phyloP scores from a whole-genome alignment of 2,888 invertebrate genomes.

The Protonemura montana region DNA sequence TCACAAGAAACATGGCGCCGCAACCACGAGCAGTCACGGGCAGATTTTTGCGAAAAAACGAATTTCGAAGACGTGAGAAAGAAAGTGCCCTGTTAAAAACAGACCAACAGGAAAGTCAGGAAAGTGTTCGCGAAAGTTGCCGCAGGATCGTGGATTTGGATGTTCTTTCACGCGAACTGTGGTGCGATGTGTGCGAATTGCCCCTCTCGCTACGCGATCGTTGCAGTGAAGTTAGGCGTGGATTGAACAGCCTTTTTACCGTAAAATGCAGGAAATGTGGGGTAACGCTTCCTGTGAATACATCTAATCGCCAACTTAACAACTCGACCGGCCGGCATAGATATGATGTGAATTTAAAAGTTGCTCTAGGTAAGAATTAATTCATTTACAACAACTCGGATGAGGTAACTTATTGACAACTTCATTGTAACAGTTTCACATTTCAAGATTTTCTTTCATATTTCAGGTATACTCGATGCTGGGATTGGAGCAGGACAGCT shows the following conservation, averaged over 20 bases:
- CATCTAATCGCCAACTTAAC: not conserved
- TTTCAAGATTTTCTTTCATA: no score
- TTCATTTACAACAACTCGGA: not conserved
- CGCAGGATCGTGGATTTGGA: no score
- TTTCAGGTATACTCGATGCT: conserved; percentile 2
- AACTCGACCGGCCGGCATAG: not conserved
- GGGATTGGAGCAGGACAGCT: not conserved
- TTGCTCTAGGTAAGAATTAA: not conserved
- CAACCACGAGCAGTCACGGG: no score
- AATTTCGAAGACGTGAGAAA: no score
- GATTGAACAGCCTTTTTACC: not conserved
- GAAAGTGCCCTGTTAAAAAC: no score
- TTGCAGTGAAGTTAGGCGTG: not conserved
- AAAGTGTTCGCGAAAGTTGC: no score
- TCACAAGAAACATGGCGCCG: no score
- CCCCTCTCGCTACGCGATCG: conserved; percentile 1
- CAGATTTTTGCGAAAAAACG: no score
- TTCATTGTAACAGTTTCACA: no score
- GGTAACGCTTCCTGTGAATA: not conserved
- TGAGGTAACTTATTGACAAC: no score
- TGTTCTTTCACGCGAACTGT: not conserved
- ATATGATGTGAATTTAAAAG: not conserved
- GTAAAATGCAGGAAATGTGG: not conserved
- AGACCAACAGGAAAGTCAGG: no score
- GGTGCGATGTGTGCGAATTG: not conserved